phyloP scores from a whole-genome alignment of 2,797 vertebrate species.

The Typhlichthys subterraneus region DNA sequence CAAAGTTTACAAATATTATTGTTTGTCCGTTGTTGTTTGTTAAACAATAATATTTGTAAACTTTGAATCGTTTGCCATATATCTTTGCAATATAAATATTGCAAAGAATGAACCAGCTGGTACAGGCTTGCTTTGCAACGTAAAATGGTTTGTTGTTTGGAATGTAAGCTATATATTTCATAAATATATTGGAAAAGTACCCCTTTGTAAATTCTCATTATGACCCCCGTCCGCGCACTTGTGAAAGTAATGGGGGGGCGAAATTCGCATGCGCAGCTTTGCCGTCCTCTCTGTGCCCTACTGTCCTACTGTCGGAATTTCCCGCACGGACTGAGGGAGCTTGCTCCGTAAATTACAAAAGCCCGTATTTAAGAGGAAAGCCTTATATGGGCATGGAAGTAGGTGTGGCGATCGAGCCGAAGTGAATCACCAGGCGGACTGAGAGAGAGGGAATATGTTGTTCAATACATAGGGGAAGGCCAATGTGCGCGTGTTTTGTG shows the following conservation, averaged over 20 bases:
- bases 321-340: constrained; percentile 74
- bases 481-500: constrained; percentile 44
- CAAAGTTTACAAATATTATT: background rate
- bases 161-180: too few species aligned
- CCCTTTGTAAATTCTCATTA: too few species aligned
- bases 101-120: too few species aligned
- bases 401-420: constrained; percentile 68
- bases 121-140: too few species aligned
- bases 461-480: constrained; percentile 53
- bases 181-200: too few species aligned
- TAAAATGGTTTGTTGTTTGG: too few species aligned
- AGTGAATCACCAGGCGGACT: constrained; percentile 75
- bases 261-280: constrained; percentile 12
- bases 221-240: too few species aligned
- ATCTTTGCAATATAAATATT: too few species aligned
- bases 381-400: constrained; percentile 82
- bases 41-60: too few species aligned
- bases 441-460: constrained; percentile 41
- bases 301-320: constrained; percentile 77
- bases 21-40: too few species aligned
- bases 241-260: background rate
- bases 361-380: constrained; percentile 67
- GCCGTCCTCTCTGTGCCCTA: constrained; percentile 52
- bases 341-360: constrained; percentile 76
- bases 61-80: too few species aligned